phyloP scores from a whole-genome alignment of 2,113 vertebrate genomes.

The Cyanoliseus patagonus region DNA sequence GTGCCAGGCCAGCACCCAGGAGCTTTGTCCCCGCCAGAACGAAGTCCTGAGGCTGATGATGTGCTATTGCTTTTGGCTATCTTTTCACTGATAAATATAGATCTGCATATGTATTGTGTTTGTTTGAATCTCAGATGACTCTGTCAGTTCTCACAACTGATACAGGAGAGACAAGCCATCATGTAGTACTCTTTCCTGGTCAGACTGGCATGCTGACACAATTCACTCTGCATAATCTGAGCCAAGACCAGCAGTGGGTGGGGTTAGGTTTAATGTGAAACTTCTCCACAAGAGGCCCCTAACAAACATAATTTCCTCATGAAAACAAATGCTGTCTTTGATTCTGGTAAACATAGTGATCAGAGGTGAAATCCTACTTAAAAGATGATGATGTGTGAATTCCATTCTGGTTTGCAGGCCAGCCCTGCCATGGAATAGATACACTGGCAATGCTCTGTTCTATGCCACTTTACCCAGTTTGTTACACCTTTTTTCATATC shows the following conservation, averaged over 20 bases:
- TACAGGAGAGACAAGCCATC: background rate
- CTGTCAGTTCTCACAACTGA: background rate
- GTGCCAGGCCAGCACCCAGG: background rate
- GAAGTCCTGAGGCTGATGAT: background rate
- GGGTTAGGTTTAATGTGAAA: background rate
- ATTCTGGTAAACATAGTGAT: background rate
- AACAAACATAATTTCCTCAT: background rate
- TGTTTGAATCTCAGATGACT: background rate
- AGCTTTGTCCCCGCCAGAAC: background rate
- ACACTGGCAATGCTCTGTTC: background rate
- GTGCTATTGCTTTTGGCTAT: background rate
- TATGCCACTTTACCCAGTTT: background rate
- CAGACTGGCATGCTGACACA: background rate
- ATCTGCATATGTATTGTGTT: background rate
- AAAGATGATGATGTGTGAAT: background rate
- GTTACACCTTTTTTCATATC: background rate
- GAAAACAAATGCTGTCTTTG: background rate
- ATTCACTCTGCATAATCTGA: background rate
- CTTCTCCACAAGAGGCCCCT: background rate
- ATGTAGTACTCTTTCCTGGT: background rate
- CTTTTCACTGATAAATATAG: background rate
- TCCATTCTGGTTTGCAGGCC: background rate
- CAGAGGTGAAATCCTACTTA: background rate
- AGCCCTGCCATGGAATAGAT: fast-evolving
- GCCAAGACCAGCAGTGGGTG: fast-evolving